Evolutionary conservation across 2,113 vertebrate species (phyloP).

Genomic region (Xenus cinereus): DNA sequence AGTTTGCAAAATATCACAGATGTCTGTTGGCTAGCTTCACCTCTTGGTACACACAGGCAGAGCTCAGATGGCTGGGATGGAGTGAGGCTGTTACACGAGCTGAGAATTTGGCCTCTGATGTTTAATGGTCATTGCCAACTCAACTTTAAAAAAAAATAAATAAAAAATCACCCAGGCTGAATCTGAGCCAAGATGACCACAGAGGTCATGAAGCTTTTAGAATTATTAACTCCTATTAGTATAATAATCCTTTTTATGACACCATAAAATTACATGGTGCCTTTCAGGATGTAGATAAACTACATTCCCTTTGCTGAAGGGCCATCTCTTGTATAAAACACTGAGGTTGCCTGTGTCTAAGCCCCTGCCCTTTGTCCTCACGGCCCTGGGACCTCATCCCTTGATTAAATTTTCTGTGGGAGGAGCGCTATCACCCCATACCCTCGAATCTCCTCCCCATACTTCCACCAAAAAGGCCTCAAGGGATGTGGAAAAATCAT

Average conservation of each 20-base stretch:
- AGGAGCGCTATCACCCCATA: not conserved
- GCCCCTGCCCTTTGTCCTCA: not conserved
- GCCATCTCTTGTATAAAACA: not conserved
- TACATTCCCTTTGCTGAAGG: not conserved
- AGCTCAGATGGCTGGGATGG: not conserved
- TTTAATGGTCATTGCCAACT: not conserved
- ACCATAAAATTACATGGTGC: constrained; percentile 49
- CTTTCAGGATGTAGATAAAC: constrained; percentile 44
- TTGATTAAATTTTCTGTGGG: not conserved
- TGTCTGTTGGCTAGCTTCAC: not conserved
- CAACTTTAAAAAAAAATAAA: not conserved
- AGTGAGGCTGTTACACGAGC: not conserved
- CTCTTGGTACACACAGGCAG: not conserved
- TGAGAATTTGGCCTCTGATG: not conserved
- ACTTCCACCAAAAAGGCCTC: not conserved
- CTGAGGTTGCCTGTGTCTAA: not conserved
- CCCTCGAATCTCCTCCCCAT: not conserved
- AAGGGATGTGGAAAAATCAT: not conserved
- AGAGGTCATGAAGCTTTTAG: constrained; percentile 52
- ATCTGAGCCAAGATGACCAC: constrained; percentile 48
- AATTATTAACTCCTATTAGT: constrained; percentile 59
- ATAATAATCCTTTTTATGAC: constrained; percentile 57
- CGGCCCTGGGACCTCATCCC: not conserved
- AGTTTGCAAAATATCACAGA: not conserved
- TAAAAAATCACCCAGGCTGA: not conserved